Evolutionary conservation across 2,888 invertebrate genomes (phyloP).

Genomic region (Mesochorus sp.): DNA sequence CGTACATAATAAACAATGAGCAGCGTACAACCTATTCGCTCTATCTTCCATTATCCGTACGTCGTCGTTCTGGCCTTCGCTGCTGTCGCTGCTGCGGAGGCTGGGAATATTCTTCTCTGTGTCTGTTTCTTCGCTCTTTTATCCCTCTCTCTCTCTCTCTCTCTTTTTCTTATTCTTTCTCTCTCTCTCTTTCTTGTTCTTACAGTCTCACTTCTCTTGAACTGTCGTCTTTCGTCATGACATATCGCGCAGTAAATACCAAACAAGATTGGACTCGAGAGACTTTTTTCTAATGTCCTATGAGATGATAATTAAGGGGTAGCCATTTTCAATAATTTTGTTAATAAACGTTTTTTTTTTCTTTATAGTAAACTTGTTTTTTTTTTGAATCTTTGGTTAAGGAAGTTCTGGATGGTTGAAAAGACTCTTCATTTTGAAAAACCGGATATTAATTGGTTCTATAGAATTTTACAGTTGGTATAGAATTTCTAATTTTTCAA

Average conservation of each 20-base stretch:
- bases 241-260: conserved; percentile 51
- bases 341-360: conserved; percentile 40
- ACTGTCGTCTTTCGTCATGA: conserved; percentile 49
- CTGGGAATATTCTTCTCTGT: conserved; percentile 39
- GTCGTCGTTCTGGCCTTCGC: conserved; percentile 59
- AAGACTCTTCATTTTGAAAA: too few species aligned
- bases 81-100: conserved; percentile 51
- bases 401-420: too few species aligned
- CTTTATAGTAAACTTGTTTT: not conserved
- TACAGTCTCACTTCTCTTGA: conserved; percentile 22
- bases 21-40: conserved; percentile 62
- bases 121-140: conserved; percentile 38
- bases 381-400: not conserved
- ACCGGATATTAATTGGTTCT: too few species aligned
- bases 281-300: conserved; percentile 37
- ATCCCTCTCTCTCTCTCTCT: not conserved
- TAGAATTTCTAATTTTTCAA: too few species aligned
- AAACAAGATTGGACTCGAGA: conserved; percentile 27
- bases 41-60: conserved; percentile 67
- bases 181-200: too few species aligned
- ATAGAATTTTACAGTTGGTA: too few species aligned
- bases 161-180: too few species aligned
- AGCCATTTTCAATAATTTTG: conserved; percentile 24
- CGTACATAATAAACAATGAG: conserved; percentile 69
- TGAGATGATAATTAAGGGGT: conserved; percentile 51